Conservation (phyloP, 2,888 invertebrate genomes). For the Lamproptera curius region DNA sequence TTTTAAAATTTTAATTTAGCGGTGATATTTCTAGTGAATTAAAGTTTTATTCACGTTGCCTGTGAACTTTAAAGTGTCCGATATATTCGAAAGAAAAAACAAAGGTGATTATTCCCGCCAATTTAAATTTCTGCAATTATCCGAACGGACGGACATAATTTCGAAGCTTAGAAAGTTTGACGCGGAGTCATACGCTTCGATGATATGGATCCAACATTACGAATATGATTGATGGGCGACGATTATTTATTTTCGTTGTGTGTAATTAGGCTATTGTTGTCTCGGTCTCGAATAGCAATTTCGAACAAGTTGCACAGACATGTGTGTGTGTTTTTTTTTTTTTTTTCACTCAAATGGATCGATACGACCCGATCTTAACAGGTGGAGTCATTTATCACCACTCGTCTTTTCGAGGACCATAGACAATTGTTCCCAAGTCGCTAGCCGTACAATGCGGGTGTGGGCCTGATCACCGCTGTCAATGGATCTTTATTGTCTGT, state of each 20-base stretch:
- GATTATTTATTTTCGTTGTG: conserved; percentile 47
- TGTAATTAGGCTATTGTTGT: conserved; percentile 67
- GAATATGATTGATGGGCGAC: conserved; percentile 50
- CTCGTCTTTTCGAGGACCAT: conserved; percentile 59
- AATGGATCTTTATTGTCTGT: conserved; percentile 7
- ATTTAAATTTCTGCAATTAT: conserved; percentile 7
- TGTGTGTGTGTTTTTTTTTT: conserved; percentile 49
- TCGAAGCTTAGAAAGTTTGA: conserved; percentile 11
- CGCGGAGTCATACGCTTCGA: conserved; percentile 5
- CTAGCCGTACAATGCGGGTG: conserved; percentile 26
- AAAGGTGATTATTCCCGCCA: background rate
- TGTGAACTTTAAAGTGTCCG: background rate
- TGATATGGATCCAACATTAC: conserved; percentile 10
- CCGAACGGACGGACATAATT: background rate
- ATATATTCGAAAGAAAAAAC: background rate
- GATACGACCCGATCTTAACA: conserved; percentile 49
- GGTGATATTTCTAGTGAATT: too few species aligned
- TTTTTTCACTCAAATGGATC: conserved; percentile 39
- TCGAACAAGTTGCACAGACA: conserved; percentile 35
- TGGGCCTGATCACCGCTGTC: conserved; percentile 13
- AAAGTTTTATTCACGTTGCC: conserved; percentile 2
- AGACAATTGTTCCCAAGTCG: conserved; percentile 39
- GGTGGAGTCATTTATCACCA: conserved; percentile 57
- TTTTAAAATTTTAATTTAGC: background rate
- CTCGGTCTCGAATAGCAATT: conserved; percentile 41